A percentile compares a stretch with the other conserved stretches of the same genome.
phyloP scores from a whole-genome alignment of 2,113 vertebrate genomes.

The Xenopus borealis region DNA sequence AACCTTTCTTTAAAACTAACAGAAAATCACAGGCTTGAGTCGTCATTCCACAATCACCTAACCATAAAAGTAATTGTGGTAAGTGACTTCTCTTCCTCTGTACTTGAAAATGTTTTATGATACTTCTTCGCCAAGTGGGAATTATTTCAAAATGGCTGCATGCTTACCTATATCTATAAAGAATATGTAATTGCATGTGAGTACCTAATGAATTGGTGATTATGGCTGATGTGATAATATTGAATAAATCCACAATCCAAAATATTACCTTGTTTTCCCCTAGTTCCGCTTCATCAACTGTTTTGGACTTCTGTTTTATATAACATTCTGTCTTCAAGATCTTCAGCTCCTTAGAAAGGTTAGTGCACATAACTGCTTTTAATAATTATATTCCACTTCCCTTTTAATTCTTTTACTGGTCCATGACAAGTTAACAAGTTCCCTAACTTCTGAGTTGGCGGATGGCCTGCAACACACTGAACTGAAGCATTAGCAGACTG shows the following conservation, averaged over 20 bases:
- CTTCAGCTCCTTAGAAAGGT: constrained; percentile 73
- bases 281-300: constrained; percentile 79
- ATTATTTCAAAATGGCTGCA: too few species aligned
- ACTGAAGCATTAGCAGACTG: too few species aligned
- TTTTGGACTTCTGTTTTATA: constrained; percentile 77
- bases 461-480: too few species aligned
- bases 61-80: constrained; percentile 75
- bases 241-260: not conserved
- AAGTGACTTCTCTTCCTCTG: constrained; percentile 34
- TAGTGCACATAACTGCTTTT: not conserved
- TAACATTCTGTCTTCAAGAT: constrained; percentile 74
- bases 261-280: constrained; percentile 10
- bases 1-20: not conserved
- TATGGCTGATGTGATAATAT: too few species aligned
- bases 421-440: too few species aligned
- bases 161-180: too few species aligned
- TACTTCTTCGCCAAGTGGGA: too few species aligned
- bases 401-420: not conserved
- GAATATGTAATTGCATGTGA: too few species aligned
- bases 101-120: too few species aligned
- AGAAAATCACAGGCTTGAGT: constrained; percentile 79
- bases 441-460: too few species aligned
- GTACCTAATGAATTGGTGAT: too few species aligned
- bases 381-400: too few species aligned
- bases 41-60: constrained; percentile 68